Base-by-base conservation (phyloP, 92 coral and sea anemone species). In the Umimayanthus chanpuru region DNA sequence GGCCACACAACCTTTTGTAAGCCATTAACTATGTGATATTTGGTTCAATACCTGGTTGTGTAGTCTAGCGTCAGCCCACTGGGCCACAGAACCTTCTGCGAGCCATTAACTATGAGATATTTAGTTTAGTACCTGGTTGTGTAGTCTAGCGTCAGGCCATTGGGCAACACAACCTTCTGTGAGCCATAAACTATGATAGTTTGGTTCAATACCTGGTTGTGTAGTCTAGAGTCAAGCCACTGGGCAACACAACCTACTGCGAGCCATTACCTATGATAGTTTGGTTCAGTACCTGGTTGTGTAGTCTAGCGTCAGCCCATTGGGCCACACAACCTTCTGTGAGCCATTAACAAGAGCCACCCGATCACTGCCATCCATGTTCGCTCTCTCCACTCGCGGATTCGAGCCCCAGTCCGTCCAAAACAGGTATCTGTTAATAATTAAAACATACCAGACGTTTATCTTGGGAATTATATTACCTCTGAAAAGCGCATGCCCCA, bases 371-470 rank as follows among this genome's bases (percentile, higher is more conserved):
- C 99, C 99, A 80, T 95, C 99, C 96, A 97, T 90, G 73, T 68
- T 77, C 39, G 95, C 93, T 79, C 98, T 90, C 89, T 95, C 99
- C 38, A 97, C 88, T 16, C 94, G 94, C 10, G 98, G 91, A 16
- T 88, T 84, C 14, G 91, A 56, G 67, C 98, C 94, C 97, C 98
- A 94, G 86, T 97, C 99, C 5, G 97, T 91, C 99, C 99, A 97
- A 88, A 97, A 97, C 32, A 97, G 86, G 71, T 89, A 93, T 76
- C 99, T 96, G 40, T 75, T 20, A 65, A 39, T 29, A 64, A n/a
- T n/a, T n/a, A 23, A 21, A 74, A 74, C 8, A 74, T 10, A 44
- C 39, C 3, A 44, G 40, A 9, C 20, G 30, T 36, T 41, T 41
- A 20, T 3, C 5, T 9, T 36, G 14, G 20, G 1, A 61, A 68